phyloP scores from a whole-genome alignment of 2,888 invertebrate species.

The Hyles lineata region DNA sequence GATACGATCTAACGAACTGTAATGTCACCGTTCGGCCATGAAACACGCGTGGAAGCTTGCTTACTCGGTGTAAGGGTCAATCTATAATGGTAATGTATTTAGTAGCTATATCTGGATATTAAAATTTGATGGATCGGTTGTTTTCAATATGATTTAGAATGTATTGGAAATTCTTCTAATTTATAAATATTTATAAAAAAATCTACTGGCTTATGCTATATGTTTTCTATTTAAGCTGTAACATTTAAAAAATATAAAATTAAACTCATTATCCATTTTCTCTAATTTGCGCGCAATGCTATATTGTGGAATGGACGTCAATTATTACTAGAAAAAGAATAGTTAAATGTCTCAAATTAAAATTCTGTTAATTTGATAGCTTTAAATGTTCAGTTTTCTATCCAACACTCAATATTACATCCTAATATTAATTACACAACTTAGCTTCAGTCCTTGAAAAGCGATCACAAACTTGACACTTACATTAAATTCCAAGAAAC shows the following conservation, averaged over 20 bases:
- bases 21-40: slow-evolving; percentile 51
- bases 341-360: too few species aligned
- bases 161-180: background rate
- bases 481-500: background rate
- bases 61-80: background rate
- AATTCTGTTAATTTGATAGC: too few species aligned
- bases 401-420: too few species aligned
- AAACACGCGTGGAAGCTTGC: slow-evolving; percentile 36
- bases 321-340: too few species aligned
- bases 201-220: too few species aligned
- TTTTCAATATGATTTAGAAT: background rate
- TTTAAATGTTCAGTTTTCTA: too few species aligned
- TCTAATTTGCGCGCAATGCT: too few species aligned
- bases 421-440: too few species aligned
- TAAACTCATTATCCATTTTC: too few species aligned
- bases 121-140: background rate
- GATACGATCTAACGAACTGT: slow-evolving; percentile 76
- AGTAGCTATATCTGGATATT: background rate
- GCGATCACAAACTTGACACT: background rate
- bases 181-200: background rate
- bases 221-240: too few species aligned
- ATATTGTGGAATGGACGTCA: too few species aligned
- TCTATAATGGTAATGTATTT: background rate
- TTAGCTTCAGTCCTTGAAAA: background rate
- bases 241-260: too few species aligned